Evolutionary conservation across 2,888 invertebrate species (phyloP).

Genomic region (Harpalus rubripes): DNA sequence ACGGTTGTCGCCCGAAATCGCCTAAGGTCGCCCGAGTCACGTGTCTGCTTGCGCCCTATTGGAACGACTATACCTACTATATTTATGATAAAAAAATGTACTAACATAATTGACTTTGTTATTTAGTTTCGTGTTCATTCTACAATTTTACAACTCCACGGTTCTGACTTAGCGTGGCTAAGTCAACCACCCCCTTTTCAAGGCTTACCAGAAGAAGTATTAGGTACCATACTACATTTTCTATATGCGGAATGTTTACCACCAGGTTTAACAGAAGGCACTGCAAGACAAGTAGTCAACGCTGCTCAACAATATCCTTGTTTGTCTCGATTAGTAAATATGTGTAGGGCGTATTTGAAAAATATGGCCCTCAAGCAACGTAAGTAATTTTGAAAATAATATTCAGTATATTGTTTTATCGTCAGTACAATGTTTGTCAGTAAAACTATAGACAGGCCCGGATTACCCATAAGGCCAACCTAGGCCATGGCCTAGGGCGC

Average conservation of each 20-base stretch:
- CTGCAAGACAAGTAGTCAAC: conserved; percentile 80
- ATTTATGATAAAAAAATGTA: too few species aligned
- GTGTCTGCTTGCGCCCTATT: too few species aligned
- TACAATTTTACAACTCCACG: conserved; percentile 80
- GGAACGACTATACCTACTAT: too few species aligned
- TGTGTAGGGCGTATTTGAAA: conserved; percentile 82
- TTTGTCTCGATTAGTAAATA: conserved; percentile 79
- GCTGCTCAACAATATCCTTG: conserved; percentile 79
- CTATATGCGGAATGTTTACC: conserved; percentile 84
- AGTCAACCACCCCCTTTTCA: conserved; percentile 79
- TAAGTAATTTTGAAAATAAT: conserved; percentile 74
- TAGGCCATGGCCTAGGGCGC: too few species aligned
- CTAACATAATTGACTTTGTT: conserved; percentile 59
- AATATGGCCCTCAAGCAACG: conserved; percentile 83
- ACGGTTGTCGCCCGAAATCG: too few species aligned
- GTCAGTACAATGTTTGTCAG: too few species aligned
- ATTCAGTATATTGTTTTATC: too few species aligned
- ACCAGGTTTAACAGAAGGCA: conserved; percentile 80
- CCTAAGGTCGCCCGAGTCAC: too few species aligned
- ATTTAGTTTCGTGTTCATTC: conserved; percentile 80
- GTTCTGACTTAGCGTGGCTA: conserved; percentile 80
- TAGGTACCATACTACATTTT: conserved; percentile 82
- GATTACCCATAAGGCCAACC: too few species aligned
- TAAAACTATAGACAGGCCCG: too few species aligned
- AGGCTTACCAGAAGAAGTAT: conserved; percentile 81